Percentiles rank a stretch among this genome's conserved stretches.
These are phyloP conservation scores for Taenioides sp. DNA, from an alignment of 2,797 vertebrate species.

Conservation along the genomic window DNA sequence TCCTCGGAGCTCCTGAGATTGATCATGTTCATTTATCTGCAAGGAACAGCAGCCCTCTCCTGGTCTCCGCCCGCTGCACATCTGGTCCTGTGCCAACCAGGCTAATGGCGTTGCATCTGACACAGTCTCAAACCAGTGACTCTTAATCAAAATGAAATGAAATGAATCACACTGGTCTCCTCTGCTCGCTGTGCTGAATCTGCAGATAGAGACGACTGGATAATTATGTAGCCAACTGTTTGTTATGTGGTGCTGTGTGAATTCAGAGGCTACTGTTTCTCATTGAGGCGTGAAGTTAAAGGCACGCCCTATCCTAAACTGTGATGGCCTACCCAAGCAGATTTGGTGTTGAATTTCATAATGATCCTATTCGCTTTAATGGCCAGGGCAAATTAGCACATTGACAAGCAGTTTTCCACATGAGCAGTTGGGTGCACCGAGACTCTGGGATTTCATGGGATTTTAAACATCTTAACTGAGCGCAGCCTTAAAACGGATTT, in stretches of 20 bases:
- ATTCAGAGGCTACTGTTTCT: conserved; percentile 32
- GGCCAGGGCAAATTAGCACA: conserved; percentile 21
- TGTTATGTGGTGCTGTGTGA: conserved; percentile 40
- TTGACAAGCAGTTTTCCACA: conserved; percentile 42
- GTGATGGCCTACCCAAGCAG: conserved; percentile 20
- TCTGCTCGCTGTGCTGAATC: conserved; percentile 47
- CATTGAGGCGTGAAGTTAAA: conserved; percentile 47
- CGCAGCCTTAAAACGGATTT: neutral
- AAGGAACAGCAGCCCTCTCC: conserved; percentile 34
- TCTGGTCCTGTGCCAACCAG: conserved; percentile 63
- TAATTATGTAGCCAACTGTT: conserved; percentile 48
- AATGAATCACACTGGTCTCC: conserved; percentile 39
- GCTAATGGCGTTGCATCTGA: conserved; percentile 72
- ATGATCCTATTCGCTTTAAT: conserved; percentile 43
- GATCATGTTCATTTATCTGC: conserved; percentile 63
- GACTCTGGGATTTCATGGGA: conserved; percentile 14
- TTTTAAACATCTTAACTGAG: conserved; percentile 19
- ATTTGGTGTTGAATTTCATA: conserved; percentile 24
- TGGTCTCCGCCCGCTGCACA: conserved; percentile 23
- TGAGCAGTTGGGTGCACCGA: conserved; percentile 30
- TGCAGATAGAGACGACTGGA: conserved; percentile 31
- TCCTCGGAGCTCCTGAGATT: conserved; percentile 39
- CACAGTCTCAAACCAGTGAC: conserved; percentile 57
- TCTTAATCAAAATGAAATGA: conserved; percentile 71
- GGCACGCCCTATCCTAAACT: conserved; percentile 16